A percentile compares a stretch with the other conserved stretches of the same genome.
phyloP scores from a whole-genome alignment of 2,888 invertebrate species.

The Drosophila tripunctata region DNA sequence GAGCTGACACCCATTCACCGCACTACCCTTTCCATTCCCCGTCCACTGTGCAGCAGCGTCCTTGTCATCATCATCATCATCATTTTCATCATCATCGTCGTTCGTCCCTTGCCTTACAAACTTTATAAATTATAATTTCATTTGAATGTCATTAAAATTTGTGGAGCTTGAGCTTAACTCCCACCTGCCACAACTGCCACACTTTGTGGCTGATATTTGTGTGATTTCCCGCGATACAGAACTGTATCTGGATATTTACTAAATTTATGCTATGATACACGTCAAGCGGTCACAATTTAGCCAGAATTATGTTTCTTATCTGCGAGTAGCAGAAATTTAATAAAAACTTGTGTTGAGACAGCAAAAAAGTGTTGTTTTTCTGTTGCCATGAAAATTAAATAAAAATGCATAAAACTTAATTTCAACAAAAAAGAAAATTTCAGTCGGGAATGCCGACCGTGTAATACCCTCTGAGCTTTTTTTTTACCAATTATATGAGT shows the following conservation, averaged over 20 bases:
- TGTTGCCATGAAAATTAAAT: conserved; percentile 46
- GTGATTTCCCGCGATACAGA: background rate
- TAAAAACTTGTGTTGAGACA: conserved; percentile 23
- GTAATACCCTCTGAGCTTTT: too few species aligned
- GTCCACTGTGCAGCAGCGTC: conserved; percentile 45
- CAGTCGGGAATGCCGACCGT: too few species aligned
- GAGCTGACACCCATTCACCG: conserved; percentile 28
- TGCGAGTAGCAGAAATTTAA: conserved; percentile 16
- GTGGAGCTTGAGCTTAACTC: conserved; percentile 36
- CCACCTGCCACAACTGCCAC: background rate
- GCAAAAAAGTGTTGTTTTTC: conserved; percentile 21
- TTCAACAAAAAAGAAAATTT: too few species aligned
- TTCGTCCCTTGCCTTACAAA: conserved; percentile 35
- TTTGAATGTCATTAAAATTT: conserved; percentile 78
- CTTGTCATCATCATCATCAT: conserved; percentile 58
- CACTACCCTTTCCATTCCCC: background rate
- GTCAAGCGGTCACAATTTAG: conserved; percentile 3
- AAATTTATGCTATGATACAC: background rate
- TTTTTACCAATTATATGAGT: too few species aligned
- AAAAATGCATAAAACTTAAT: conserved; percentile 55
- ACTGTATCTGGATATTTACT: background rate
- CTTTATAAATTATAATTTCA: conserved; percentile 78
- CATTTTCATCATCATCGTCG: conserved; percentile 20
- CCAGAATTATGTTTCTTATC: background rate
- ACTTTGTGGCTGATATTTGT: background rate